Evolutionary conservation across 1,140 invertebrate genomes (phyloP).

Genomic region (Acromyrmex echinatior): DNA sequence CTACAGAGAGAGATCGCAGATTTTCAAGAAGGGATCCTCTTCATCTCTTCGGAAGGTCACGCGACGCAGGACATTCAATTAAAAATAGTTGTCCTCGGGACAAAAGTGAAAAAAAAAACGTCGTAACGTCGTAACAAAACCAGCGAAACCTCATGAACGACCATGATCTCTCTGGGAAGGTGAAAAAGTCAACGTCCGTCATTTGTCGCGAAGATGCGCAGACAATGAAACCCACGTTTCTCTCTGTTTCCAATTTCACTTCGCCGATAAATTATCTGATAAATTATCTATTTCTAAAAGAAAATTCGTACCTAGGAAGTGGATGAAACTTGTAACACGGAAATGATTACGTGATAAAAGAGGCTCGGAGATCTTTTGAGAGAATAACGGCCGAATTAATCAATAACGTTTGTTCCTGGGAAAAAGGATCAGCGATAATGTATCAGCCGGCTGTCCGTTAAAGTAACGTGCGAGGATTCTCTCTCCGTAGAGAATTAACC

Average conservation of each 20-base stretch:
- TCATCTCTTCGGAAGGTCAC: constrained; percentile 15
- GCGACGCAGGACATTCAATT: constrained; percentile 27
- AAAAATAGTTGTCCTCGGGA: constrained; percentile 67
- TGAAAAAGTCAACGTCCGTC: constrained; percentile 18
- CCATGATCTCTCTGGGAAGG: constrained; percentile 55
- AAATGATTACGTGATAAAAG: constrained; percentile 46
- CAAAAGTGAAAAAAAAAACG: background rate
- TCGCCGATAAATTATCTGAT: background rate
- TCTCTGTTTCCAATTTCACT: background rate
- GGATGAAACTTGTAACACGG: background rate
- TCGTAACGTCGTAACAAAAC: constrained; percentile 22
- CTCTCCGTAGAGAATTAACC: constrained; percentile 69
- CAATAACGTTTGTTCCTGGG: constrained; percentile 1
- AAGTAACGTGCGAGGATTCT: background rate
- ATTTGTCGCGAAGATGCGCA: background rate
- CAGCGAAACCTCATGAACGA: constrained; percentile 1
- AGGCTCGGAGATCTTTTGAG: background rate
- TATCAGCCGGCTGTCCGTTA: background rate
- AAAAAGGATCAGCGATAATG: background rate
- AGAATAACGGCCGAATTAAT: constrained; percentile 3
- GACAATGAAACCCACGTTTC: background rate
- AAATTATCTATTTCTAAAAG: background rate
- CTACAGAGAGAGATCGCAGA: background rate
- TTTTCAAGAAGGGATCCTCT: constrained; percentile 15
- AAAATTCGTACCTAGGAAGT: constrained; percentile 26